Percentiles rank a stretch among this genome's conserved stretches.
Evolutionary conservation across 2,888 invertebrate species (phyloP).

Genomic region (Plebejus anna): DNA sequence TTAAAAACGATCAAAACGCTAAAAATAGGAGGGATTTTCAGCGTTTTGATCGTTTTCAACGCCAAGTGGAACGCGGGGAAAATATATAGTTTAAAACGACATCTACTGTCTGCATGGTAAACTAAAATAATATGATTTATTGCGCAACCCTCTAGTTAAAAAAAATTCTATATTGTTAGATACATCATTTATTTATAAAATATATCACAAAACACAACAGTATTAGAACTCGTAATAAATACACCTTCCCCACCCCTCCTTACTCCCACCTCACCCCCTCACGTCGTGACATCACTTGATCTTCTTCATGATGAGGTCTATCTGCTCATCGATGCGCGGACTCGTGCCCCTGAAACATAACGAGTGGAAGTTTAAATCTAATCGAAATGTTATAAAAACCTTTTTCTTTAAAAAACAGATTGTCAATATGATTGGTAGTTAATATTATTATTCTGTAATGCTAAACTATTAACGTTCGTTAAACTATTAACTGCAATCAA

Average conservation of each 20-base stretch:
- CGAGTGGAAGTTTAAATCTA: neutral
- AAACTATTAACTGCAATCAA: too few relatives aligned
- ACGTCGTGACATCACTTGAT: slow-evolving; percentile 37
- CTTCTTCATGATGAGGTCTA: slow-evolving; percentile 86
- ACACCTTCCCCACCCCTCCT: neutral
- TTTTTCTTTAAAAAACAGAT: neutral
- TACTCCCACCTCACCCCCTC: slow-evolving; percentile 21
- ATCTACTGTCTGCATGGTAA: neutral
- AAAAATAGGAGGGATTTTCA: too few relatives aligned
- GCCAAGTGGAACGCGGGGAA: too few relatives aligned
- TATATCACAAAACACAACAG: slow-evolving; percentile 31
- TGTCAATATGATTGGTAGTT: too few relatives aligned
- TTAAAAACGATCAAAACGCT: too few relatives aligned
- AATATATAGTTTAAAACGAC: neutral
- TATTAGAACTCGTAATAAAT: slow-evolving; percentile 28
- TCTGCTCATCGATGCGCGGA: slow-evolving; percentile 88
- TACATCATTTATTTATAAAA: slow-evolving; percentile 28
- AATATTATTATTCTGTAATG: too few relatives aligned
- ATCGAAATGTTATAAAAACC: neutral
- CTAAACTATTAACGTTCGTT: too few relatives aligned
- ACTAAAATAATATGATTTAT: neutral
- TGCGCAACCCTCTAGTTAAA: too few relatives aligned
- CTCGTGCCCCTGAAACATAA: slow-evolving; percentile 82
- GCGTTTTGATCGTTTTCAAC: too few relatives aligned
- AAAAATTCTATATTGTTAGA: neutral